These are phyloP conservation scores for Pontoporia blainvillei DNA, from an alignment of 2,113 vertebrate genomes.

Conservation along the genomic window DNA sequence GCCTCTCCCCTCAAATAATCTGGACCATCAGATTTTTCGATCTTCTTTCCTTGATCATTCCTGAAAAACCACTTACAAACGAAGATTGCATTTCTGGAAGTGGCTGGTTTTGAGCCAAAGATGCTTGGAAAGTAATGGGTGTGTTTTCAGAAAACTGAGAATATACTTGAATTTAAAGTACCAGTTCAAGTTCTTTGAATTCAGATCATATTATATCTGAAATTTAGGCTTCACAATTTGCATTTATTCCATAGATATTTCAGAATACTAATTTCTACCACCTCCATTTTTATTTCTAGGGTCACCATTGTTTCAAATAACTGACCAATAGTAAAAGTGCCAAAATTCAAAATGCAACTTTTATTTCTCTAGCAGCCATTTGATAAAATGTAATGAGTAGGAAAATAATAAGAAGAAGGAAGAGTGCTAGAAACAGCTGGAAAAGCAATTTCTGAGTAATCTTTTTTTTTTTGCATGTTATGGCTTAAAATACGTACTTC, in stretches of 20 bases:
- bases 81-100: conserved; percentile 10
- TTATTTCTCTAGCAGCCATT: neutral
- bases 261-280: neutral
- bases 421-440: neutral
- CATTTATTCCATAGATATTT: neutral
- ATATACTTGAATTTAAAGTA: neutral
- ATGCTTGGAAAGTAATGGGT: conserved; percentile 18
- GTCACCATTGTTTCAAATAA: neutral
- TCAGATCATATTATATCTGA: neutral
- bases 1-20: neutral
- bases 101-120: conserved; percentile 25
- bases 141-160: conserved; percentile 17
- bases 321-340: neutral
- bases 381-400: neutral
- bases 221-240: neutral
- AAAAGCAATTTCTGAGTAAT: neutral
- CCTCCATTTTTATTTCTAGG: neutral
- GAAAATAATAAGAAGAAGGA: neutral
- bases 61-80: neutral
- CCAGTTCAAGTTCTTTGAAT: neutral
- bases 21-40: neutral
- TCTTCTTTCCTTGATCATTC: neutral
- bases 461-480: neutral
- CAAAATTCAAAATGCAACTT: neutral
- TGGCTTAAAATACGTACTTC: neutral